Evolutionary conservation across 1,140 invertebrate genomes (phyloP).

Genomic region (Microplitis mediator): DNA sequence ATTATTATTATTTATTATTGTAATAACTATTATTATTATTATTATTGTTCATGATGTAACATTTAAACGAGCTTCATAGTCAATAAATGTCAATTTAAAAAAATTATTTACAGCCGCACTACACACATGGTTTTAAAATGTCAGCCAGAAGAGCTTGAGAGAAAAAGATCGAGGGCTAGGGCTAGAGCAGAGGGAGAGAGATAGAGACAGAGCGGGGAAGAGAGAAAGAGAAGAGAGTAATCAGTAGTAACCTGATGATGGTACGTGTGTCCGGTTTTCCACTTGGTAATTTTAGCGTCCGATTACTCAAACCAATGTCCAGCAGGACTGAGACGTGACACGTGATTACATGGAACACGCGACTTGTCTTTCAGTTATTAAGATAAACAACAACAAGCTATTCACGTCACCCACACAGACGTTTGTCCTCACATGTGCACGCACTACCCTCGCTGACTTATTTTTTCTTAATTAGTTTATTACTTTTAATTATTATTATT

Average conservation of each 20-base stretch:
- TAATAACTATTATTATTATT: too few relatives aligned
- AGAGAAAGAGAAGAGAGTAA: too few relatives aligned
- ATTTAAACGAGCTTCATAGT: too few relatives aligned
- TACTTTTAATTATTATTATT: slow-evolving; percentile 13
- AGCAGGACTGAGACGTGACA: slow-evolving; percentile 11
- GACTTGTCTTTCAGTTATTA: not conserved
- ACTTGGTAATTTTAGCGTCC: not conserved
- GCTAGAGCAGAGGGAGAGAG: too few relatives aligned
- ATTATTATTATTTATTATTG: too few relatives aligned
- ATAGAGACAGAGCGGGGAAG: too few relatives aligned
- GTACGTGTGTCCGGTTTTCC: not conserved
- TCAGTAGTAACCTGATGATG: not conserved
- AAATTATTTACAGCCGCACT: too few relatives aligned
- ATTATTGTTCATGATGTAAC: too few relatives aligned
- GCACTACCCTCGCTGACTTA: not conserved
- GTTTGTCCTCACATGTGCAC: slow-evolving; percentile 3
- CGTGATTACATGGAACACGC: slow-evolving; percentile 1
- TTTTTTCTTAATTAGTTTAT: slow-evolving; percentile 26
- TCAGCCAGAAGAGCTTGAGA: too few relatives aligned
- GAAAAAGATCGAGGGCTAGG: too few relatives aligned
- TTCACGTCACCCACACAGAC: slow-evolving; percentile 8
- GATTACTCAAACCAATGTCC: not conserved
- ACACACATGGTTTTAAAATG: too few relatives aligned
- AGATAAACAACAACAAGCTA: not conserved
- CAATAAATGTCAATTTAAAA: too few relatives aligned